Conservation (phyloP, 2,113 vertebrate genomes). For the Pyrgilauda ruficollis region DNA sequence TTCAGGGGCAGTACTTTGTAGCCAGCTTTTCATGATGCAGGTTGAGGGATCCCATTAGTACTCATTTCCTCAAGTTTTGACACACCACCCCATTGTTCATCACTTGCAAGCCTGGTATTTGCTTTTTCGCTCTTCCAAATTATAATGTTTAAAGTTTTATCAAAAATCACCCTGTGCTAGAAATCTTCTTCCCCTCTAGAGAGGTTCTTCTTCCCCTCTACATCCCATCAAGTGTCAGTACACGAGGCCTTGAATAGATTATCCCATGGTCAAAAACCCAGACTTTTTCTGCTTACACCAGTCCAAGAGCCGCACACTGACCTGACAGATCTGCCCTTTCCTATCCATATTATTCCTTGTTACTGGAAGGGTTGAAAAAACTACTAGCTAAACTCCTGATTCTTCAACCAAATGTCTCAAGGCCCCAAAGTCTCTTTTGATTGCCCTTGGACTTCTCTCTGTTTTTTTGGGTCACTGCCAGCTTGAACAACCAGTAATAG, state of each 20-base stretch:
- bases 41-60: not conserved
- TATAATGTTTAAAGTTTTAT: not conserved
- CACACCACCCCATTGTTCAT: not conserved
- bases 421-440: not conserved
- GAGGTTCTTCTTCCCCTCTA: not conserved
- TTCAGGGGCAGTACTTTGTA: not conserved
- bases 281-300: not conserved
- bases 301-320: not conserved
- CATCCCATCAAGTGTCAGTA: not conserved
- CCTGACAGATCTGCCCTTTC: not conserved
- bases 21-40: not conserved
- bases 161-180: not conserved
- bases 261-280: not conserved
- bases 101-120: not conserved
- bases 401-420: accelerated
- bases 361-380: not conserved
- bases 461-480: no score
- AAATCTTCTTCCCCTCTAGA: not conserved
- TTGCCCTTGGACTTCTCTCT: not conserved
- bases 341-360: not conserved
- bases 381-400: not conserved
- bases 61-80: not conserved
- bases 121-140: not conserved
- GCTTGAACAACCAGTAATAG: not conserved
- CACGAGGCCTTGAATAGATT: not conserved